Evolutionary conservation across 2,888 invertebrate species (phyloP).

Genomic region (Drosophila kokeensis): DNA sequence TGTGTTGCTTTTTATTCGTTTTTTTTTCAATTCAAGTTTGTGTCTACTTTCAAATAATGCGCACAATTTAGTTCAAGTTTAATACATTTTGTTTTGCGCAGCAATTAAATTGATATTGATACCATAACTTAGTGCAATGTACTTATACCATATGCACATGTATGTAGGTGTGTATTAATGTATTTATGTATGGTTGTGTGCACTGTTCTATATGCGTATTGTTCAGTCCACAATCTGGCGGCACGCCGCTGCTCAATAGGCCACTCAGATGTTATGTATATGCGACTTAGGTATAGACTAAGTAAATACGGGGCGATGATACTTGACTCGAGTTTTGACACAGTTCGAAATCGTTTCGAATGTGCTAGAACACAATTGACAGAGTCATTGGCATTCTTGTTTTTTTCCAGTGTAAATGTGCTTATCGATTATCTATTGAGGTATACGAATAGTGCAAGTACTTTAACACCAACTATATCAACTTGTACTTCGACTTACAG

Average conservation of each 20-base stretch:
- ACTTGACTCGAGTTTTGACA: slow-evolving; percentile 76
- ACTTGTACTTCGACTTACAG: slow-evolving; percentile 8
- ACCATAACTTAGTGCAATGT: slow-evolving; percentile 11
- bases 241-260: slow-evolving; percentile 58
- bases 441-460: slow-evolving; percentile 6
- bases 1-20: not conserved
- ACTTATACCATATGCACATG: not conserved
- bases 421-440: slow-evolving; percentile 47
- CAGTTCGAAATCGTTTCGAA: slow-evolving; percentile 53
- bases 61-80: slow-evolving; percentile 71
- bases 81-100: slow-evolving; percentile 68
- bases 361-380: slow-evolving; percentile 35
- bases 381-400: slow-evolving; percentile 15
- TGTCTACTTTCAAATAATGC: slow-evolving; percentile 31
- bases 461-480: slow-evolving; percentile 1
- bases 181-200: not conserved
- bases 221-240: slow-evolving; percentile 48
- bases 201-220: slow-evolving; percentile 8
- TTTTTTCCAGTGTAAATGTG: slow-evolving; percentile 15
- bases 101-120: slow-evolving; percentile 43
- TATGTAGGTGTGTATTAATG: not conserved
- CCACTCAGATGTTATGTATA: slow-evolving; percentile 8
- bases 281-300: slow-evolving; percentile 27
- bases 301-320: slow-evolving; percentile 62
- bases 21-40: slow-evolving; percentile 1